Conservation (phyloP, 1,140 invertebrate species). For the Drosophila littoralis region DNA sequence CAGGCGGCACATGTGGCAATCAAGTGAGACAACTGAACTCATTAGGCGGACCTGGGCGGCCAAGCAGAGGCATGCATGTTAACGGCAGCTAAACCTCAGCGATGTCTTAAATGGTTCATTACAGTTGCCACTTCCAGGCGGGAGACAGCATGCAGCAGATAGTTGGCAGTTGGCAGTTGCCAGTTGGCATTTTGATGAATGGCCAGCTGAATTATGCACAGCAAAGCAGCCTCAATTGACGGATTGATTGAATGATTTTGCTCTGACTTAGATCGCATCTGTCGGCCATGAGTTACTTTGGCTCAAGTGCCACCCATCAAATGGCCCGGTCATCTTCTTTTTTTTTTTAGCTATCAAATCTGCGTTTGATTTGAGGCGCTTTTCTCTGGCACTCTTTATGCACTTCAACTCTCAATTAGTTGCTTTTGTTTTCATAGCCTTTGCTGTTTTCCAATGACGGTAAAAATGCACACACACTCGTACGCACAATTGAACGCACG, state of each 20-base stretch:
- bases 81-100: constrained; percentile 30
- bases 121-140: constrained; percentile 36
- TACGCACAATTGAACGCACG: neutral
- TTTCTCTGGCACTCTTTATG: neutral
- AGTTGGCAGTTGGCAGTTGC: constrained; percentile 15
- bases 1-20: constrained; percentile 37
- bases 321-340: neutral
- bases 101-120: constrained; percentile 53
- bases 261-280: constrained; percentile 16
- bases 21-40: constrained; percentile 53
- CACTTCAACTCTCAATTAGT: constrained; percentile 12
- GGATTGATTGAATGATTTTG: constrained; percentile 40
- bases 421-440: neutral
- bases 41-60: constrained; percentile 26
- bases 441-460: constrained; percentile 5
- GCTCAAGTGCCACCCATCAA: neutral
- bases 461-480: neutral
- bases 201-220: constrained; percentile 36
- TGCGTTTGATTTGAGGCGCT: neutral
- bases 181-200: constrained; percentile 40
- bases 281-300: neutral
- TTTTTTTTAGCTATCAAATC: neutral
- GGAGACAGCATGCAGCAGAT: neutral
- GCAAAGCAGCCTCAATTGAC: constrained; percentile 17
- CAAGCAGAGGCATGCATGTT: neutral